Percentiles rank a stretch among this genome's conserved stretches.
phyloP scores from a whole-genome alignment of 2,888 invertebrate species.

The Caenorhabditis sulstoni region DNA sequence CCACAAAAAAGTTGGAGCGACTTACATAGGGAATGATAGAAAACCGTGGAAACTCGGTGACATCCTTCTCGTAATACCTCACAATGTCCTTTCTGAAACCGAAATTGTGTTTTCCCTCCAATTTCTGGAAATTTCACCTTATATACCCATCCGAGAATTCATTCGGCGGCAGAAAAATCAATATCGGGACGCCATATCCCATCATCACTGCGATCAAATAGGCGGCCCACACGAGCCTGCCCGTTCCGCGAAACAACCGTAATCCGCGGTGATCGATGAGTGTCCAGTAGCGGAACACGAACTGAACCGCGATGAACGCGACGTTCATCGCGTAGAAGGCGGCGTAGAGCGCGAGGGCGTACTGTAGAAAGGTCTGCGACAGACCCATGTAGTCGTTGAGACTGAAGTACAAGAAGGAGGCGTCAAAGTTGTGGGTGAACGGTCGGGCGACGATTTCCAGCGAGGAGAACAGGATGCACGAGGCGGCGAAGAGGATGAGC shows the following conservation, averaged over 20 bases:
- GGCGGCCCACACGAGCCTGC: conserved; percentile 3
- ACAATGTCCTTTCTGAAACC: conserved; percentile 1
- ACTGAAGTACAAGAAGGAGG: conserved; percentile 26
- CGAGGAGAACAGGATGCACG: conserved; percentile 18
- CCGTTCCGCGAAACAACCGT: neutral
- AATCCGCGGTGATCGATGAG: conserved; percentile 7
- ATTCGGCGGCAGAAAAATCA: conserved; percentile 9
- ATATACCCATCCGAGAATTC: conserved; percentile 18
- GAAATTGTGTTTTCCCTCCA: too few relatives aligned
- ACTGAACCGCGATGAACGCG: conserved; percentile 20
- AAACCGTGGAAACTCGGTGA: conserved; percentile 13
- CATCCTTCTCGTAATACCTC: conserved; percentile 10
- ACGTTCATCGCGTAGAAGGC: conserved; percentile 5
- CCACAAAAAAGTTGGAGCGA: neutral
- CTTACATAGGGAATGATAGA: conserved; percentile 20
- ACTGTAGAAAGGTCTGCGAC: neutral
- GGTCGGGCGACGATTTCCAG: conserved; percentile 14
- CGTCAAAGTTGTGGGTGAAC: conserved; percentile 35
- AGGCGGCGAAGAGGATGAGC: conserved; percentile 14
- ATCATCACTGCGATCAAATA: conserved; percentile 1
- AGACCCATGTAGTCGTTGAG: conserved; percentile 2
- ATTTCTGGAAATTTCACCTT: too few relatives aligned
- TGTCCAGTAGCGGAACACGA: conserved; percentile 23
- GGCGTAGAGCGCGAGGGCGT: conserved; percentile 16
- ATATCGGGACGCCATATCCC: neutral